These are phyloP conservation scores for Fregetta grallaria DNA, from an alignment of 2,113 vertebrate species.

Conservation along the genomic window DNA sequence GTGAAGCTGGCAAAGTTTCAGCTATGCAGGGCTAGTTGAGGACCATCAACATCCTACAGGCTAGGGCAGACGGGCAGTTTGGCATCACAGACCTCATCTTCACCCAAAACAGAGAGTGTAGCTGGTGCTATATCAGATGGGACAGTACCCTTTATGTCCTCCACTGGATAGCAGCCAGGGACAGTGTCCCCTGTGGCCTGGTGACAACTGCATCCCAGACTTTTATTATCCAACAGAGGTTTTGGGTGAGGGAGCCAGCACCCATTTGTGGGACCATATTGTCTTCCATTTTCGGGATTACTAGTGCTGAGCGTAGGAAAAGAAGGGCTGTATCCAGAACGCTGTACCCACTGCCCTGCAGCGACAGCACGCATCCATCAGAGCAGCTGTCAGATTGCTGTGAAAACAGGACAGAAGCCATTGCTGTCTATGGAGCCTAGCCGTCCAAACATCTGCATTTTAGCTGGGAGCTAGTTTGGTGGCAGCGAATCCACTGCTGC, in stretches of 20 bases:
- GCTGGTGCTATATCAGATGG: background rate
- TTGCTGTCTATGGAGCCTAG: background rate
- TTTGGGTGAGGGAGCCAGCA: background rate
- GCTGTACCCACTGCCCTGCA: background rate
- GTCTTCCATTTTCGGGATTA: background rate
- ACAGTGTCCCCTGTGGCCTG: background rate
- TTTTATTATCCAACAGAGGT: background rate
- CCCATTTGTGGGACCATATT: background rate
- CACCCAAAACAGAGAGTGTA: background rate
- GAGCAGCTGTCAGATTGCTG: background rate
- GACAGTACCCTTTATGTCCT: background rate
- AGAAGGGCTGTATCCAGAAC: background rate
- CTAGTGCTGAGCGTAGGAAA: background rate
- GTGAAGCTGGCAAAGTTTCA: background rate
- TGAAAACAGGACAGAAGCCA: background rate
- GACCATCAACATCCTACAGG: background rate
- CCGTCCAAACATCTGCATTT: background rate
- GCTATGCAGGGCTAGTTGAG: background rate
- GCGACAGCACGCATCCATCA: accelerated
- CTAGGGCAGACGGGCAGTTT: background rate
- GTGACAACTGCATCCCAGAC: background rate
- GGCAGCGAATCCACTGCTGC: background rate
- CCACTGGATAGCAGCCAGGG: too few relatives aligned
- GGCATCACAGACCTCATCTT: background rate
- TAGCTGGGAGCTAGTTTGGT: background rate